Conservation (phyloP, 2,888 invertebrate species). For the Miltochrista miniata region DNA sequence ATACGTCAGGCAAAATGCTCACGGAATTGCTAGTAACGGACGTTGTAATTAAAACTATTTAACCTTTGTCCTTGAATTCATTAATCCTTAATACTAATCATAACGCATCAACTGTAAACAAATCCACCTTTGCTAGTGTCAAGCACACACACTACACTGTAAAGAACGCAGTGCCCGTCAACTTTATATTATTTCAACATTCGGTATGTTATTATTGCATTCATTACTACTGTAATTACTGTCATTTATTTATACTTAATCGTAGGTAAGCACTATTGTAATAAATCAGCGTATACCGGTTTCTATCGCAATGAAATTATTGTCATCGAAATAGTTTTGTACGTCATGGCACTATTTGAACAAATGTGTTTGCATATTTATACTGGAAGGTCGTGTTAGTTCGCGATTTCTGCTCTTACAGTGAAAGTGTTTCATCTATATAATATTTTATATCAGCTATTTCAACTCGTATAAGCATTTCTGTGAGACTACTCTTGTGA, state of each 20-base stretch:
- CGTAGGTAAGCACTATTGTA: conserved; percentile 7
- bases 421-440: conserved; percentile 14
- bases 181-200: background rate
- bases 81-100: background rate
- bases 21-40: background rate
- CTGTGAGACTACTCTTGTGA: conserved; percentile 16
- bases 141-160: too few relatives aligned
- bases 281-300: conserved; percentile 27
- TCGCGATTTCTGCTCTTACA: conserved; percentile 13
- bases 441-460: conserved; percentile 14
- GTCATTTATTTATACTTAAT: conserved; percentile 1
- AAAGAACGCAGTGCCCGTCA: background rate
- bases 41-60: conserved; percentile 7
- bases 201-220: conserved; percentile 4
- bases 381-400: conserved; percentile 22
- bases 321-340: conserved; percentile 25
- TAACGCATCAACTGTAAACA: background rate
- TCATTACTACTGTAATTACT: conserved; percentile 15
- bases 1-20: too few relatives aligned
- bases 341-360: conserved; percentile 28
- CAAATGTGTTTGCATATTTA: conserved; percentile 26
- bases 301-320: too few relatives aligned
- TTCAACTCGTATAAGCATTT: conserved; percentile 8
- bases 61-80: conserved; percentile 17
- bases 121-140: background rate